Base-by-base conservation (phyloP, 2,888 invertebrate genomes). In the Lacanobia wlatinum region DNA sequence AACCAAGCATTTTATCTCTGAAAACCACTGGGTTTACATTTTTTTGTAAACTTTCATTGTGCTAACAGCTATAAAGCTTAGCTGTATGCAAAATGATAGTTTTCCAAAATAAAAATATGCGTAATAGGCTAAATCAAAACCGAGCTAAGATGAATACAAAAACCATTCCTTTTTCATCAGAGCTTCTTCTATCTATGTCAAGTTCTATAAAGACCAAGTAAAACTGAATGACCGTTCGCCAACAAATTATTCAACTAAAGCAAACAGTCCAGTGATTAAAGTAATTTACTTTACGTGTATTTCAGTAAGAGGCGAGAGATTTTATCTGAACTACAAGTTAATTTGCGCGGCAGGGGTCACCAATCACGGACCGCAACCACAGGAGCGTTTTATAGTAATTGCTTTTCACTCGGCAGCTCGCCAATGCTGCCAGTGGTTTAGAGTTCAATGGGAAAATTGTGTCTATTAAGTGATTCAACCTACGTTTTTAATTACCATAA, bases 311-410 rank as follows among this genome's bases (percentile, higher is more conserved):
- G 43, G 28, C 53, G 1, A 55, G 34, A 68, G 69, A 80, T 78
- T 80, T 68, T 58, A 80, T 78, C 80, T 58, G 56, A 23, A 80
- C 59, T 74, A 76, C 66, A 53, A 76, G 66, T 81, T 67, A 67
- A 79, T 81, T 76, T 61, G 65, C 53, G 38, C 34, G 43, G 21
- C 55, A 21, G 55, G 66, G 60, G 60, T 48, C 68, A 55, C 67
- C 66, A 81, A 79, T 79, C 82, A 81, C 52, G 5, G 53, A 65
- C 82, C 76, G 28, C 67, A 16, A 67, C 67, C 71, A 28, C 82
- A 21, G 58, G 40, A 40, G 16, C 67, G 63, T 71, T 79, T 70
- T 62, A 71, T 21, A 67, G 58, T 81, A 68, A 81, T 79, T 79
- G 68, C 67, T 68, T 76, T 78, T 56, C 34, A 80, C 28, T 75